Base-by-base conservation (phyloP, 1,140 invertebrate genomes). In the Drosophila pruinosa region DNA sequence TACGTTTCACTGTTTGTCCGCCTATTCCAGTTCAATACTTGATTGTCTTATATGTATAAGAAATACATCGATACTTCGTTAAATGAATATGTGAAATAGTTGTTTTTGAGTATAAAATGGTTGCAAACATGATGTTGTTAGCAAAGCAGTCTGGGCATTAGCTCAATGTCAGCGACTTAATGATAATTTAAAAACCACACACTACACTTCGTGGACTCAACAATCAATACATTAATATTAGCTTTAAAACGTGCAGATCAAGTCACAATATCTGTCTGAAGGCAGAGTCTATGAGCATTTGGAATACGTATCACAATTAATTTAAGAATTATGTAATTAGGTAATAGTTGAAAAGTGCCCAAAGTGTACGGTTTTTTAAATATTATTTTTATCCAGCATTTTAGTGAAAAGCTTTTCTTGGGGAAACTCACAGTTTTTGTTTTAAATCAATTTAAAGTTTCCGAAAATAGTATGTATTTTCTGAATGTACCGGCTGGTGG, bases 161-260 rank as follows among this genome's bases (percentile, higher is more conserved):
- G 83, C 71, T 88, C 82, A 88, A 89, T 88, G 82, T 72, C 82
- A 88, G 61, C 62, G 28, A 68, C 64, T 59, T 50, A 67, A 82
- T 88, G 64, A 82, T 72, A 72, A 78, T 75, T 64, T 61, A 58
- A 71, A 74, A 65, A 47, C 39, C 61, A 54, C 36, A 78, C 50
- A 76, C 38, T 67, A n/a, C n/a, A n/a, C 21, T 41, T 3, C 7
- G 19, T 64, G 39, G 50, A 59, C 56, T 59, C 36, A 53, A 72
- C 54, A 48, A 47, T 28, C 50, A 72, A 68, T 12, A 58, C 58
- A 65, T 28, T 38, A 43, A 38, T 53, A 67, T 31, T 64, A 75
- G 69, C 76, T 70, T 77, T 75, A 70, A 76, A 56, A n/a, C n/a
- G 21, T 47, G 52, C 74, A 50, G 47, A 50, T 50, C 26, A 50